These are phyloP conservation scores for Epizoanthus rinbou DNA, from an alignment of 92 coral and sea anemone genomes.

Conservation along the genomic window DNA sequence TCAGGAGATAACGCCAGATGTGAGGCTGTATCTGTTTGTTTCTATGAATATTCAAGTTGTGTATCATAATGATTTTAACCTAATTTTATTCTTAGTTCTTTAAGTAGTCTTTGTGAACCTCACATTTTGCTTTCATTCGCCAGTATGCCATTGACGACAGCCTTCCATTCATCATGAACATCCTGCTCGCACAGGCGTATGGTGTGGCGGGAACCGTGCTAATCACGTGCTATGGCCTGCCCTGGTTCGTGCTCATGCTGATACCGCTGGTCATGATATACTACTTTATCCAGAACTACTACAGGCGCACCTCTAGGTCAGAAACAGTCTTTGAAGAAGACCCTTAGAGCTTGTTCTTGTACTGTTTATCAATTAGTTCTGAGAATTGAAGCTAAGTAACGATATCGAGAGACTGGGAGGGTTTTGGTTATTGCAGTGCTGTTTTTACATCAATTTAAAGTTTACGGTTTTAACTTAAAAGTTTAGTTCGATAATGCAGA, in stretches of 20 bases:
- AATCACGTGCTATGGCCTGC: slow-evolving; percentile 97
- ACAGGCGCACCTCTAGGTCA: slow-evolving; percentile 96
- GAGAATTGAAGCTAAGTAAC: not conserved
- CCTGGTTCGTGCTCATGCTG: slow-evolving; percentile 87
- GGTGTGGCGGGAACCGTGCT: slow-evolving; percentile 93
- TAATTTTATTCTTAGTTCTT: not conserved
- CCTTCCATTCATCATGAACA: slow-evolving; percentile 95
- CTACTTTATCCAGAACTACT: slow-evolving; percentile 94
- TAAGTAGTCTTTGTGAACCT: not conserved
- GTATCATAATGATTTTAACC: not conserved
- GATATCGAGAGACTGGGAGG: too few relatives aligned
- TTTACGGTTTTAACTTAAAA: too few relatives aligned
- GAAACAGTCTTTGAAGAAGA: not conserved
- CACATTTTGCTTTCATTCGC: not conserved
- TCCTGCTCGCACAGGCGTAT: slow-evolving; percentile 96
- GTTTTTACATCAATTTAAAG: too few relatives aligned
- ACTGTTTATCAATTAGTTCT: not conserved
- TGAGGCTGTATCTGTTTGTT: too few relatives aligned
- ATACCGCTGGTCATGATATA: slow-evolving; percentile 87
- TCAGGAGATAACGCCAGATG: too few relatives aligned
- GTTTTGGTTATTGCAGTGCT: too few relatives aligned
- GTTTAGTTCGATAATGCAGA: too few relatives aligned
- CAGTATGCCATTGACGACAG: slow-evolving; percentile 98
- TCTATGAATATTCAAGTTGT: not conserved
- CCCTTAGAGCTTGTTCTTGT: not conserved